Base-by-base conservation (phyloP, 1,140 invertebrate species). In the Muscidifurax raptorellus region DNA sequence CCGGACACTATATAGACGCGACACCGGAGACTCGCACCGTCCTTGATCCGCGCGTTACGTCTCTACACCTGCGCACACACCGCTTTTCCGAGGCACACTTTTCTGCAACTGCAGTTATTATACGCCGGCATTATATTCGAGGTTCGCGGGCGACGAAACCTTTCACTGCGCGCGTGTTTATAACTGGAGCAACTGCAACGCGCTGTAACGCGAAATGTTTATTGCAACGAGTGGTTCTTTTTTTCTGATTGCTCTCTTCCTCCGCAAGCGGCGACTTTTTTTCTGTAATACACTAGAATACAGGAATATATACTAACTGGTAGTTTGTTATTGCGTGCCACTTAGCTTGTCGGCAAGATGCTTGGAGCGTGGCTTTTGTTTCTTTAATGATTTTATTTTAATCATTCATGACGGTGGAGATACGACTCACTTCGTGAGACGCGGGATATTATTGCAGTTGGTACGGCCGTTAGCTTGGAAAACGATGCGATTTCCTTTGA, bases 1-100 rank as follows among this genome's bases (percentile, higher is more conserved):
- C 80, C 28, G 71, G 28, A 80, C 72, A 85, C 84, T 86, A 85
- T 86, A 69, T n/a, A 27, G 25, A 25, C 86, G 86, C 71, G 85
- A 87, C 64, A 81, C 44, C 69, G 47, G 47, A 82, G 80, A 30
- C 25, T 2, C 64, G n/a, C 22, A 1, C 7, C 27, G 71, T 59
- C 72, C 72, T 82, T 82, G 71, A 82, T 66, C 72, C 30, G 22
- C 12, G 12, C 10, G 30, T 32, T 25, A 9, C 32, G 40, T 28
- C 77, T 9, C 32, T 40, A 28, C 74, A 76, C 36, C 25, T 69
- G 28, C 22, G 28, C 44, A 18, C 4, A 59, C 52, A 59, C 18
- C 44, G 15, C 30, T 36, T 40, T 59, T 72, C 69, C 10, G 1
- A 12, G 18, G 28, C 44, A 72, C n/a, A n/a, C n/a, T n/a, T 36